phyloP scores from a whole-genome alignment of 2,113 vertebrate species.

The Chaetorhynchus papuensis region DNA sequence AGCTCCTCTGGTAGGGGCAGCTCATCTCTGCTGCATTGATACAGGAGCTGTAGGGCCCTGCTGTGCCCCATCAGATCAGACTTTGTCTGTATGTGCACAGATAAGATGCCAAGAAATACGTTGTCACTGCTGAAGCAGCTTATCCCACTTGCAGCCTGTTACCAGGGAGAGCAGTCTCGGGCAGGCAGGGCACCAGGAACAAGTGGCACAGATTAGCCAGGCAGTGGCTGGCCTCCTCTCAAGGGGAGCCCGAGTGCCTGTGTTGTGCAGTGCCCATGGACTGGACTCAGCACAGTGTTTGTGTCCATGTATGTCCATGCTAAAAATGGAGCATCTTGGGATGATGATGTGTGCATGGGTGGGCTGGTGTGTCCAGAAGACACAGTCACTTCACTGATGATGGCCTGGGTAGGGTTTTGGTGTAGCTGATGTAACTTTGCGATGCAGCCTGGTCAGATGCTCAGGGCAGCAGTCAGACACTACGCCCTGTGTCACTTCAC shows the following conservation, averaged over 20 bases:
- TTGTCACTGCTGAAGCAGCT: neutral
- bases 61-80: neutral
- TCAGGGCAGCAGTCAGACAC: neutral
- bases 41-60: neutral
- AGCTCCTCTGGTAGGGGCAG: neutral
- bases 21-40: neutral
- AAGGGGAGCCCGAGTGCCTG: rapidly evolving
- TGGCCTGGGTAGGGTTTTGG: neutral
- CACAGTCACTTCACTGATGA: neutral
- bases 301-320: rapidly evolving
- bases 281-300: rapidly evolving
- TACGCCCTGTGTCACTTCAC: rapidly evolving
- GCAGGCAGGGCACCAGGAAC: neutral
- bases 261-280: neutral
- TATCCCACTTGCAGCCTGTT: neutral
- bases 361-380: neutral
- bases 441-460: neutral
- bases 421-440: neutral
- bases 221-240: neutral
- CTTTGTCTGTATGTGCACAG: rapidly evolving
- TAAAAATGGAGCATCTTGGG: neutral
- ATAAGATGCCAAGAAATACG: neutral
- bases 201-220: neutral
- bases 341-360: neutral
- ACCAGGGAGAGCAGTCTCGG: neutral